phyloP scores from a whole-genome alignment of 2,113 vertebrate genomes.

The Pipra filicauda region DNA sequence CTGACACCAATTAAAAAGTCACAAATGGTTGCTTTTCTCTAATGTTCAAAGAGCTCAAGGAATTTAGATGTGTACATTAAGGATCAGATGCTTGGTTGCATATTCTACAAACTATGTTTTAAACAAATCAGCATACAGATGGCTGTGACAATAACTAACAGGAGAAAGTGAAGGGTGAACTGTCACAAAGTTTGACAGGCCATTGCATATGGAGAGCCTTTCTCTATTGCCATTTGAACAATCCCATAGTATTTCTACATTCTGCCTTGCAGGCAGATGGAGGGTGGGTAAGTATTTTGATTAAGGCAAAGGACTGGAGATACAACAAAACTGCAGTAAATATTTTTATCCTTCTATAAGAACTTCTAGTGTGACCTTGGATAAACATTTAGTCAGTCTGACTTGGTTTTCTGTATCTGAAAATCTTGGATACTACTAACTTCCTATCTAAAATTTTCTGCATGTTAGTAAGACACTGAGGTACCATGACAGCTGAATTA shows the following conservation, averaged over 20 bases:
- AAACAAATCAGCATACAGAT: slow-evolving; percentile 55
- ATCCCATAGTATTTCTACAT: background rate
- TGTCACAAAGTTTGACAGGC: slow-evolving; percentile 38
- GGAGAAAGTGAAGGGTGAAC: slow-evolving; percentile 4
- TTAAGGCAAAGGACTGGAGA: background rate
- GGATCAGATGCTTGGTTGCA: slow-evolving; percentile 41
- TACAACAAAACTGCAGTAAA: background rate
- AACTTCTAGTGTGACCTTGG: background rate
- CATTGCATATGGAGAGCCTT: background rate
- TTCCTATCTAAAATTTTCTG: background rate
- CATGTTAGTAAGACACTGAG: background rate
- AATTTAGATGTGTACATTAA: slow-evolving; percentile 59
- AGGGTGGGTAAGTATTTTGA: background rate
- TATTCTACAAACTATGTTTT: slow-evolving; percentile 50
- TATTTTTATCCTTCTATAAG: background rate
- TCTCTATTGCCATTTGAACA: background rate
- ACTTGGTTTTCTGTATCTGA: background rate
- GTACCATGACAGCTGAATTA: background rate
- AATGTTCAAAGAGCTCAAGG: slow-evolving; percentile 44
- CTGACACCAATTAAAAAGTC: slow-evolving; percentile 71
- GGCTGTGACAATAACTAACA: slow-evolving; percentile 41
- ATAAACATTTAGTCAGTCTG: background rate
- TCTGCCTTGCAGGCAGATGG: background rate
- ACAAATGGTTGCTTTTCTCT: slow-evolving; percentile 59
- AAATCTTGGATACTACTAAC: background rate